Percentiles rank a stretch among this genome's conserved stretches.
These are phyloP conservation scores for Apolygus lucorum DNA, from an alignment of 1,140 invertebrate genomes.

Conservation along the genomic window DNA sequence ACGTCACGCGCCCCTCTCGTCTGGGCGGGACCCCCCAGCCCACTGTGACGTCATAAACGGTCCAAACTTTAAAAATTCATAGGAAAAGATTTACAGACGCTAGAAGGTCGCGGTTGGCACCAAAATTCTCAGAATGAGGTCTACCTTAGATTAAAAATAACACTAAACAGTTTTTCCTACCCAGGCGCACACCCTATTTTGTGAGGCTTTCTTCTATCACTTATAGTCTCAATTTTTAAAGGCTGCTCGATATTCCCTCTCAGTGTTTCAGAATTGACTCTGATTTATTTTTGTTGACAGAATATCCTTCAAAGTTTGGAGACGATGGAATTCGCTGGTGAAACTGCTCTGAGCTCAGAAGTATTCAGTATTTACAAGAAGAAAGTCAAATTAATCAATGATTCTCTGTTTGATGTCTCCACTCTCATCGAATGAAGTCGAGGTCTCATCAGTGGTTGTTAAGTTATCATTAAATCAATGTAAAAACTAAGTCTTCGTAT, in stretches of 20 bases:
- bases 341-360: not conserved
- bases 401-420: not conserved
- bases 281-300: not conserved
- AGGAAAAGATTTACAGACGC: too few relatives aligned
- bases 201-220: not conserved
- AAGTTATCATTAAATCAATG: not conserved
- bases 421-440: too few relatives aligned
- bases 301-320: not conserved
- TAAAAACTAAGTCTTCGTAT: not conserved
- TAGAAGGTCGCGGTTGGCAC: too few relatives aligned
- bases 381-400: not conserved
- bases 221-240: not conserved
- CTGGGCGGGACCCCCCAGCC: too few relatives aligned
- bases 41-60: too few relatives aligned
- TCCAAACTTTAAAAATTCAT: too few relatives aligned
- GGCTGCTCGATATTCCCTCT: not conserved
- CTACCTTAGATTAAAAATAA: too few relatives aligned
- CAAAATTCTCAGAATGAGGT: too few relatives aligned
- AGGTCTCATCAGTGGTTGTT: not conserved
- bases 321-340: not conserved
- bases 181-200: too few relatives aligned
- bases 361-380: not conserved
- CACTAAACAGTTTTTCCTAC: too few relatives aligned
- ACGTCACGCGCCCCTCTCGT: too few relatives aligned
- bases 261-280: not conserved